Base-by-base conservation (phyloP, 2,797 vertebrate genomes). In the Onychomys arenicola region DNA sequence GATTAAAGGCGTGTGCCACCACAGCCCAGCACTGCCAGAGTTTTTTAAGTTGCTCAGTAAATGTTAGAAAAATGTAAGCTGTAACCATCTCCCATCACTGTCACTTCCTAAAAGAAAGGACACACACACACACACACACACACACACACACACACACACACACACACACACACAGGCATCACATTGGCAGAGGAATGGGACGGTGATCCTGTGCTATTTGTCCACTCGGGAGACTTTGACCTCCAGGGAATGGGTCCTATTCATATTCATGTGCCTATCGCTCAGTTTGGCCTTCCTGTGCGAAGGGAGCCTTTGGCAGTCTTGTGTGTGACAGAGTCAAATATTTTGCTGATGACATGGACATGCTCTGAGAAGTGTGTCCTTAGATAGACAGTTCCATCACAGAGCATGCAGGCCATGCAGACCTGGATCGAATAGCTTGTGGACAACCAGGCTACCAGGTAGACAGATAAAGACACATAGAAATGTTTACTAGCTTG, bases 151-250 rank as follows among this genome's bases (percentile, higher is more conserved):
- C 0, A 6, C 55, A 37, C 29, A 37, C 19, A 37, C 29, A 5
- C 19, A 43, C 0, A 9, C 37, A 34, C 29, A n/a, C 11, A n/a
- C 17, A 4, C 27, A 59, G 0, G 6, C 37, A 9, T 34, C 69
- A 75, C 43, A 2, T 5, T 61, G 19, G 21, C 37, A 57, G 67
- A 80, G 37, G 27, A 8, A 61, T 49, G 0, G 1, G 55, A 40
- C 67, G 0, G 0, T 0, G 0, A 8, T 27, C 32, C 27, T 49
- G 0, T 52, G 19, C 13, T 0, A 2, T 27, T 67, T 59, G 29
- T 84, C n/a, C 37, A 80, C 10, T 13, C 59, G 5, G 19, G 1
- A 9, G 46, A 43, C 63, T 90, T 55, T 59, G 29, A 71, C 19
- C 57, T 40, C 46, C 55, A 6, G 73, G 57, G 19, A 95, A 2